phyloP scores from a whole-genome alignment of 1,140 invertebrate genomes.

The Sinella curviseta region DNA sequence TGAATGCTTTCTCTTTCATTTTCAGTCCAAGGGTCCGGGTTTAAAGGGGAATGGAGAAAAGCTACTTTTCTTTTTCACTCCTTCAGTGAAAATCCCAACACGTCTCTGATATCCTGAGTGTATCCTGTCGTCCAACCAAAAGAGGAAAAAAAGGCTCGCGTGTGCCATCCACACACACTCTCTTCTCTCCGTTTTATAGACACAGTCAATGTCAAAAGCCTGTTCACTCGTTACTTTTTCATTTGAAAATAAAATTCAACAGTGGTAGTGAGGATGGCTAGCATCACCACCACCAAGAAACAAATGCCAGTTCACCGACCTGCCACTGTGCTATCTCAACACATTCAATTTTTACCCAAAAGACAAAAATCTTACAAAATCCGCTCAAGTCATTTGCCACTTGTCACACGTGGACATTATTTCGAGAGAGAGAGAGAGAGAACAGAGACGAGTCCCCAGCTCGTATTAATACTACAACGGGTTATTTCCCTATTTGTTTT shows the following conservation, averaged over 20 bases:
- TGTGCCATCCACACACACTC: too few relatives aligned
- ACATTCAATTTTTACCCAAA: background rate
- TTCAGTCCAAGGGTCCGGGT: too few relatives aligned
- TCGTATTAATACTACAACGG: background rate
- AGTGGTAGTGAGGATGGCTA: too few relatives aligned
- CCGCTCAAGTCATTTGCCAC: constrained; percentile 42
- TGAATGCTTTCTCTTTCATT: background rate
- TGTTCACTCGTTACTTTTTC: too few relatives aligned
- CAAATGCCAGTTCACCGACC: too few relatives aligned
- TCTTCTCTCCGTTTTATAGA: too few relatives aligned
- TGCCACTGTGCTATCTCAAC: background rate
- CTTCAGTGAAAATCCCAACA: constrained; percentile 32
- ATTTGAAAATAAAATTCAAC: too few relatives aligned
- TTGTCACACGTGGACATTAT: too few relatives aligned
- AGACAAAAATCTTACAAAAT: constrained; percentile 3
- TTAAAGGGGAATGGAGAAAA: constrained; percentile 21
- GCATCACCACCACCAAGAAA: too few relatives aligned
- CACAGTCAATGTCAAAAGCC: too few relatives aligned
- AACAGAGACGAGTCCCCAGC: too few relatives aligned
- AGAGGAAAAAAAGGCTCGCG: background rate
- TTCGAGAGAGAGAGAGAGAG: too few relatives aligned
- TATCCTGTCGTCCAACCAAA: background rate
- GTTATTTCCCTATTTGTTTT: background rate
- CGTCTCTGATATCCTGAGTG: constrained; percentile 4
- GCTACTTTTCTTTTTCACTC: constrained; percentile 39